Evolutionary conservation across 2,797 vertebrate genomes (phyloP).

Genomic region (Antennarius maculatus): DNA sequence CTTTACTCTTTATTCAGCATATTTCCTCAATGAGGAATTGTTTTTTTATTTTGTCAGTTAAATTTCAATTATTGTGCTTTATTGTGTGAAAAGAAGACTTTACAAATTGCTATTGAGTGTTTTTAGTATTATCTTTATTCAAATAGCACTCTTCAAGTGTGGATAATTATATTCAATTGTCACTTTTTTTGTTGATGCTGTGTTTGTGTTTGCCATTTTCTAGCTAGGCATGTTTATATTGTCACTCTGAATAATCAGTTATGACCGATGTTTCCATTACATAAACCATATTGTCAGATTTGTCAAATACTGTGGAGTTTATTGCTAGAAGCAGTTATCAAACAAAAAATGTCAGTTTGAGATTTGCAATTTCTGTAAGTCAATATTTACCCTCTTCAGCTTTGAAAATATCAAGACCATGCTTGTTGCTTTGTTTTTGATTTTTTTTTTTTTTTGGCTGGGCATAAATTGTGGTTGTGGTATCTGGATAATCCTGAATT

Average conservation of each 20-base stretch:
- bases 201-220: not conserved
- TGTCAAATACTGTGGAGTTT: not conserved
- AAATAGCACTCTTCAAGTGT: too few relatives aligned
- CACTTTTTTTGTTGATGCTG: too few relatives aligned
- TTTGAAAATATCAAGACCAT: not conserved
- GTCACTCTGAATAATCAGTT: not conserved
- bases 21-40: not conserved
- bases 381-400: not conserved
- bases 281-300: not conserved
- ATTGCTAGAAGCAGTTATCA: not conserved
- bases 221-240: too few relatives aligned
- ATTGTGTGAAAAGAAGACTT: not conserved
- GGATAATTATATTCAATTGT: too few relatives aligned
- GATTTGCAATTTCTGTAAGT: not conserved
- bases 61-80: too few relatives aligned
- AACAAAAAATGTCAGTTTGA: slow-evolving; percentile 1
- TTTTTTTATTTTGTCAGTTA: not conserved
- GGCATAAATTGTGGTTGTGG: too few relatives aligned
- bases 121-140: too few relatives aligned
- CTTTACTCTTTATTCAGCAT: not conserved
- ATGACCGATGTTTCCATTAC: not conserved
- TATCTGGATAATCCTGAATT: not conserved
- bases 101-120: not conserved
- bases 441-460: not conserved
- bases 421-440: not conserved